Base-by-base conservation (phyloP, 1,140 invertebrate genomes). In the Phthorimaea operculella region DNA sequence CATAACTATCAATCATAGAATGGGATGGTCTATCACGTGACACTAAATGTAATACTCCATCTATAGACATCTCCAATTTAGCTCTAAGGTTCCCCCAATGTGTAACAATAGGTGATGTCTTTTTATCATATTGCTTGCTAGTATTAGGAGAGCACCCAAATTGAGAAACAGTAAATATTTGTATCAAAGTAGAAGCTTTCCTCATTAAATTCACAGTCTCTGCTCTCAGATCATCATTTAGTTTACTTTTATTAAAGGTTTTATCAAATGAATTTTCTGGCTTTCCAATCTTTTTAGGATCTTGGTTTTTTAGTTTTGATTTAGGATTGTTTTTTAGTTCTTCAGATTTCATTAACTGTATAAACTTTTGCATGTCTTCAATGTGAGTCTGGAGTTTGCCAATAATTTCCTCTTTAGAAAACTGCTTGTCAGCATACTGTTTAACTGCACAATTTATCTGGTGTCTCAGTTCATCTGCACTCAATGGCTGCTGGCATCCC, bases 311-410 rank as follows among this genome's bases (percentile, higher is more conserved):
- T 47, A 91, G 42, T 55, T 72, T 68, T 7, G 58, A 28, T 66
- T 78, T 74, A 14, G 59, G 58, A 36, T 68, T 93, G 87, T 76
- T 89, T 88, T 66, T 94, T 86, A 64, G 90, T 89, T 90, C 88
- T 74, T 95, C 93, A 52, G 92, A 93, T 90, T 99, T 98, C 55
- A 99, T 87, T 73, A 98, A 97, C 68, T 94, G 91, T 70, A 99
- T 99, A 79, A 99, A 99, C 58, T 96, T 89, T 81, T 99, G 98
- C 76, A 99, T 89, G 85, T 99, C 98, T 48, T 92, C 90, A 50
- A 99, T 96, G 83, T 99, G 98, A 9, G 96, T 96, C 86, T 98
- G 98, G 9, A 99, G 85, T 81, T 99, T 98, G 34, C 87, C 89
- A 4, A 99, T 96, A 15, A 85, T 82, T 71, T 85, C 83, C 54